Evolutionary conservation across 2,888 invertebrate genomes (phyloP), one percentile per base, ranked within the genome.

Genomic region (Netelia fuscicornis): DNA sequence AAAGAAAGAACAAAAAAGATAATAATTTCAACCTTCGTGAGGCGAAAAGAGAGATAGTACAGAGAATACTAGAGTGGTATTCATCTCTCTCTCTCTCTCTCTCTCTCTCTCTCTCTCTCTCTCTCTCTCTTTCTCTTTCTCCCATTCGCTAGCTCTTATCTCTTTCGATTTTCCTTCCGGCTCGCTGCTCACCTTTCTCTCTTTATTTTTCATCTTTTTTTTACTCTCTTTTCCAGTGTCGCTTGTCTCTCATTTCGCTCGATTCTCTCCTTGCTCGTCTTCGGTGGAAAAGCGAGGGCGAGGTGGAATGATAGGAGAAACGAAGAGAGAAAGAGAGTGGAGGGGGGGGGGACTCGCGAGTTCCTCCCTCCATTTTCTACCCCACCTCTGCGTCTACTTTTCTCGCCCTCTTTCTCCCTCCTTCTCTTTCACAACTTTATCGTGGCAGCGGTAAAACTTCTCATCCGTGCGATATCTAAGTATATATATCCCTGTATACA

Each of bases 91-190:
- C 54, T 20, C 25, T 17, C 23, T 3, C 25, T 71, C 62, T 85
- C 20, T 71, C 62, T 85, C 20, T 76, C 76, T 82, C 64, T 48
- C 25, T 25, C 54, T 20, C 71, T 54, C 79, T 67, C 81, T 56
- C 77, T 71, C 62, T 85, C 20, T 76, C 76, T 82, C 64, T 48
- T 44, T 25, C 54, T 20, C 71, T 54, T 80, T 67, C 81, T 56
- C 77, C 77, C 77, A 42, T 67, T 72, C 62, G 56, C 25, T 52
- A 71, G 48, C 48, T 83, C 85, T 83, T 86, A 62, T 79, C 81
- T 79, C 74, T 86, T 81, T 83, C 88, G 89, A 89, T 90, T 90
- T 90, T 90, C 87, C 83, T 87, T 86, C 76, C 60, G 67, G 75
- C 70, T 83, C 85, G 86, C 87, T 44, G 80, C 76, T 65, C 75